A percentile compares a stretch with the other conserved stretches of the same genome.
These are phyloP conservation scores for Ormyrus nitidulus DNA, from an alignment of 2,888 invertebrate species.

Conservation along the genomic window DNA sequence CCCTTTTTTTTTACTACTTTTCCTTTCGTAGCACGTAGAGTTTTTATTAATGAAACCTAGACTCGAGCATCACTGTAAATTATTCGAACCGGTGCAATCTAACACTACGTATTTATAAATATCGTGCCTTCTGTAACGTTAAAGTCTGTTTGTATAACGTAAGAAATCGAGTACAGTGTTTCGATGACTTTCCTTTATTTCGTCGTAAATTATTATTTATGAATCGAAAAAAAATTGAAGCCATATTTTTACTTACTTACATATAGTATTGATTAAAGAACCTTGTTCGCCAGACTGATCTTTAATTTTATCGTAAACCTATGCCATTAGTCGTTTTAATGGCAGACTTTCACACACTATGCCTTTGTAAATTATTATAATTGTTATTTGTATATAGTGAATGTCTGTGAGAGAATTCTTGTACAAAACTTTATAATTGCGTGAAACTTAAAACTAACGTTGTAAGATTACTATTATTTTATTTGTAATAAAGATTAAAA, in stretches of 20 bases:
- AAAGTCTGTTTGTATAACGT: conserved; percentile 45
- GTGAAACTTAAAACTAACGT: conserved; percentile 59
- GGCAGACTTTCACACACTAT: conserved; percentile 54
- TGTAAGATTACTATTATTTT: conserved; percentile 66
- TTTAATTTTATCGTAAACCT: conserved; percentile 60
- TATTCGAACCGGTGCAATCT: conserved; percentile 43
- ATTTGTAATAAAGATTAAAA: conserved; percentile 71
- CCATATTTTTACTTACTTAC: conserved; percentile 50
- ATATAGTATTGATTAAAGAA: conserved; percentile 46
- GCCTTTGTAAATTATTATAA: conserved; percentile 71
- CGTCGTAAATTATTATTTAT: conserved; percentile 45
- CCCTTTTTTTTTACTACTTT: conserved; percentile 50
- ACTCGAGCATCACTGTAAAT: conserved; percentile 52
- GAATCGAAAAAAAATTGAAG: conserved; percentile 39
- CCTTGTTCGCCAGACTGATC: conserved; percentile 70
- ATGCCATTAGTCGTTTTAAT: conserved; percentile 63
- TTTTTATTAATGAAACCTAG: neutral
- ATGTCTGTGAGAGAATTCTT: conserved; percentile 59
- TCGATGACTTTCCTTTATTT: conserved; percentile 8
- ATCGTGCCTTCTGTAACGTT: conserved; percentile 45
- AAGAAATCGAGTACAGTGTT: conserved; percentile 26
- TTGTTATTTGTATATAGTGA: conserved; percentile 68
- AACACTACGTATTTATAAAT: conserved; percentile 31
- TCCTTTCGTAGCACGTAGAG: conserved; percentile 4
- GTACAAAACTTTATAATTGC: conserved; percentile 60